Conservation (phyloP, 2,113 vertebrate species). For the Seriola rivoliana region DNA sequence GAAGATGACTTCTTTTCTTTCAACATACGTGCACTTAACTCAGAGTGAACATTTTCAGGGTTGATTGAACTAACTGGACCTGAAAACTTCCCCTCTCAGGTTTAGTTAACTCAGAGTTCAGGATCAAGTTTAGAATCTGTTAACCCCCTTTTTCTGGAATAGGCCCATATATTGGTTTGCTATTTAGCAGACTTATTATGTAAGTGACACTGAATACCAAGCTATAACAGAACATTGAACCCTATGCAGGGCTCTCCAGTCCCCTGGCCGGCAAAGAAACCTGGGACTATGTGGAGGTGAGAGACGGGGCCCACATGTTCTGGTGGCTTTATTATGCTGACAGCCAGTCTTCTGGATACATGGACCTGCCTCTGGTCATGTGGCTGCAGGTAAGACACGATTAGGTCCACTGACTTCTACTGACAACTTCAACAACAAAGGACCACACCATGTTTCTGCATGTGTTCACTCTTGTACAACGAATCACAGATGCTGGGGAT, state of each 20-base stretch:
- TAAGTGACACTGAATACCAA: neutral
- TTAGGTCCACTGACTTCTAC: neutral
- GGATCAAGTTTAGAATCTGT: no score
- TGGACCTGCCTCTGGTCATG: conserved; percentile 90
- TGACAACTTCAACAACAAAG: neutral
- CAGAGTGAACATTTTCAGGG: no score
- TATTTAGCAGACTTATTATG: neutral
- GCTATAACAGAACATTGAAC: no score
- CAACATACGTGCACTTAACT: no score
- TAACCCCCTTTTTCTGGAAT: no score
- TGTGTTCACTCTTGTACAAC: neutral
- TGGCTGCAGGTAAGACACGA: conserved; percentile 93
- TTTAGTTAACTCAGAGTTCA: no score
- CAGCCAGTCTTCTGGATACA: conserved; percentile 80
- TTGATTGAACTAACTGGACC: no score
- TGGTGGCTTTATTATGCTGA: conserved; percentile 96
- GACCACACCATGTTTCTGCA: neutral
- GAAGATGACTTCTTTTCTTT: no score
- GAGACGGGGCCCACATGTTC: conserved; percentile 93
- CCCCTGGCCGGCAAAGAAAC: conserved; percentile 76
- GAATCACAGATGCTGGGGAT: no score
- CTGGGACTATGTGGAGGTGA: conserved; percentile 92
- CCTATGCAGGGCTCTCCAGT: conserved; percentile 52
- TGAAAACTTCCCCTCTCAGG: no score
- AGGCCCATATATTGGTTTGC: no score